A percentile compares a stretch with the other conserved stretches of the same genome.
phyloP scores from a whole-genome alignment of 2,113 vertebrate genomes.

The Crotophaga sulcirostris region DNA sequence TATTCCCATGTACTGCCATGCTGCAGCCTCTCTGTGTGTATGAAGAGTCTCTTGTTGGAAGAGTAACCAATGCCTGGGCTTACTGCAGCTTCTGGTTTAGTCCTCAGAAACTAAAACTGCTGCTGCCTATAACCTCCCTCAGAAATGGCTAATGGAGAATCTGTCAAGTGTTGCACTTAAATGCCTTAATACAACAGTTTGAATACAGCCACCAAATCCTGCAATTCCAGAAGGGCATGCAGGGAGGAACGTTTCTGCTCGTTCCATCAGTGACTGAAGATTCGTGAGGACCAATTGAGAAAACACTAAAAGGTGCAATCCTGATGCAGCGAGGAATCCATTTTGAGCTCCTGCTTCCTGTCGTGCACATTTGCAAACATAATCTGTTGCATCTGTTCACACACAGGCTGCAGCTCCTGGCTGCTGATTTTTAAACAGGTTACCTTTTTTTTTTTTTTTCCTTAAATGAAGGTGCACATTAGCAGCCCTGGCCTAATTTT shows the following conservation, averaged over 20 bases:
- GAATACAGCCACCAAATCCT: not conserved
- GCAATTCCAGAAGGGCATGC: not conserved
- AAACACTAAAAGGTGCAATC: not conserved
- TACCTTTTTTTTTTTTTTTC: not conserved
- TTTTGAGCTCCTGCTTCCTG: constrained; percentile 10
- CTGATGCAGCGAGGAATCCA: not conserved
- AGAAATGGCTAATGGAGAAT: not conserved
- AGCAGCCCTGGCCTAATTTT: constrained; percentile 51
- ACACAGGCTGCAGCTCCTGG: not conserved
- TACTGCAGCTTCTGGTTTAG: constrained; percentile 12
- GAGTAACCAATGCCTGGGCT: not conserved
- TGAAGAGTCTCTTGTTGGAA: not conserved
- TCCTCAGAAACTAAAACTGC: not conserved
- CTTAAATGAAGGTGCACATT: not conserved
- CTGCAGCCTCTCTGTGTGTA: not conserved
- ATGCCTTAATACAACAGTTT: not conserved
- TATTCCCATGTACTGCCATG: not conserved
- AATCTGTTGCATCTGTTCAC: not conserved
- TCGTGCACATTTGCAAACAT: not conserved
- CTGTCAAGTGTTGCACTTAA: not conserved
- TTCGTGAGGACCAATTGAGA: not conserved
- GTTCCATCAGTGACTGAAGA: not conserved
- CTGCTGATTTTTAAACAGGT: constrained; percentile 4
- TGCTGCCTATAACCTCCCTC: not conserved
- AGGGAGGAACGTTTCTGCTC: not conserved